These are phyloP conservation scores for Nebria ingens DNA, from an alignment of 1,140 invertebrate species.

Conservation along the genomic window DNA sequence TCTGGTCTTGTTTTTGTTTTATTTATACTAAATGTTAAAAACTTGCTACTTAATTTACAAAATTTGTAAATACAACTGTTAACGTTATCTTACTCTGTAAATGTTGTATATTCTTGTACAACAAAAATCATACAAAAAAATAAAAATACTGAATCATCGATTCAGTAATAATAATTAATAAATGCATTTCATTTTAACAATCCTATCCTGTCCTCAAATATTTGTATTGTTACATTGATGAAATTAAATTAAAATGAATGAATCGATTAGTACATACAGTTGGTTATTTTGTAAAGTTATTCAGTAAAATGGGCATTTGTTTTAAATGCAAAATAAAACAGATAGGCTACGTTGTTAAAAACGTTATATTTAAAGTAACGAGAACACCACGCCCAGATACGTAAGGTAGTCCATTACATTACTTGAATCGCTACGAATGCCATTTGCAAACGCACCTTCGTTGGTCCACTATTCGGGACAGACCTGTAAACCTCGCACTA, in stretches of 20 bases:
- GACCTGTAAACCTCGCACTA: slow-evolving; percentile 20
- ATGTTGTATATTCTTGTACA: slow-evolving; percentile 3
- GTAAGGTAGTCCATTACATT: neutral
- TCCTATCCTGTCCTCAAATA: neutral
- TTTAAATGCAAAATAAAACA: slow-evolving; percentile 9
- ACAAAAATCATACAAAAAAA: neutral
- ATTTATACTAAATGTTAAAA: slow-evolving; percentile 27
- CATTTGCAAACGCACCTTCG: neutral
- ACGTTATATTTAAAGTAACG: slow-evolving; percentile 4
- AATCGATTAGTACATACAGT: too few relatives aligned
- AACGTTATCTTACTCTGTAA: neutral
- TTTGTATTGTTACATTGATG: neutral
- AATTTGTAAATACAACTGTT: slow-evolving; percentile 13
- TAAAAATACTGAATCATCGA: neutral
- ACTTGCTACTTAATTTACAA: slow-evolving; percentile 14
- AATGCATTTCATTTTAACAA: neutral
- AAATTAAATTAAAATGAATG: neutral
- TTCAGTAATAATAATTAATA: neutral
- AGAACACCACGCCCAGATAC: neutral
- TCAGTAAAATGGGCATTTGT: neutral
- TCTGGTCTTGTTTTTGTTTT: slow-evolving; percentile 15
- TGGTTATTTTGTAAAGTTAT: neutral
- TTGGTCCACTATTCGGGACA: slow-evolving; percentile 18
- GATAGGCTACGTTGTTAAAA: slow-evolving; percentile 1
- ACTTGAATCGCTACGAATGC: neutral